Base-by-base conservation (phyloP, 2,113 vertebrate species). In the Salvelinus sp. region DNA sequence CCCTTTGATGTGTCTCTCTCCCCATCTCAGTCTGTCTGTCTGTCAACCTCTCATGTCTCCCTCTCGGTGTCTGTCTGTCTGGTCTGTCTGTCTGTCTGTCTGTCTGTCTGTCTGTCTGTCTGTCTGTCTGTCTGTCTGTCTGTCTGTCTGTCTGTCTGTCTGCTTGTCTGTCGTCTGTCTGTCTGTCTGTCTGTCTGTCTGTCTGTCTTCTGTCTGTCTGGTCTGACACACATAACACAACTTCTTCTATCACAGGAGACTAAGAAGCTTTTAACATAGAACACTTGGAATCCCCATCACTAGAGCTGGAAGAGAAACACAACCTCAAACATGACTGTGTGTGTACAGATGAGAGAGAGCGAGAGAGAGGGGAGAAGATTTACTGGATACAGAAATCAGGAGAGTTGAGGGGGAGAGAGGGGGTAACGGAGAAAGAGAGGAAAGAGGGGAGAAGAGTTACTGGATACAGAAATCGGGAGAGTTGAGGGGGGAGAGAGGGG, bases 21-120 rank as follows among this genome's bases (percentile, higher is more conserved):
- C 27, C 27, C 28, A 28, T 28, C 28, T 28, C 28, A 28, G 83
- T 73, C 79, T 58, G 30, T 76, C 67, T 38, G 67, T 28, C 72
- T 69, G 60, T 73, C 48, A 1, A 1, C 23, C 23, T 23, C 23
- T 23, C 23, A 23, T 23, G 23, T 23, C 23, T 23, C 23, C 23
- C 23, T 23, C 23, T 23, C 23, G 23, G 23, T 74, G 1, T 27
- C 6, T 16, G 22, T 7, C 4, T 5, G 12, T 57, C 44, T 57
- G 23, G 83, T 73, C 79, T 58, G 30, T 76, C 4, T 5, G 12
- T 57, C 44, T 57, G 23, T 18, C n/a, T 60, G 83, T 73, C 79
- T 58, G 30, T 76, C 67, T 38, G 67, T 28, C 72, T 69, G 60
- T 73, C 48, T 74, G 2, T 50, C 18, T 16, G 22, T 16, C 28